Evolutionary conservation across 2,797 vertebrate genomes (phyloP), one percentile per base, ranked within the genome.

Genomic region (Morus bassanus): DNA sequence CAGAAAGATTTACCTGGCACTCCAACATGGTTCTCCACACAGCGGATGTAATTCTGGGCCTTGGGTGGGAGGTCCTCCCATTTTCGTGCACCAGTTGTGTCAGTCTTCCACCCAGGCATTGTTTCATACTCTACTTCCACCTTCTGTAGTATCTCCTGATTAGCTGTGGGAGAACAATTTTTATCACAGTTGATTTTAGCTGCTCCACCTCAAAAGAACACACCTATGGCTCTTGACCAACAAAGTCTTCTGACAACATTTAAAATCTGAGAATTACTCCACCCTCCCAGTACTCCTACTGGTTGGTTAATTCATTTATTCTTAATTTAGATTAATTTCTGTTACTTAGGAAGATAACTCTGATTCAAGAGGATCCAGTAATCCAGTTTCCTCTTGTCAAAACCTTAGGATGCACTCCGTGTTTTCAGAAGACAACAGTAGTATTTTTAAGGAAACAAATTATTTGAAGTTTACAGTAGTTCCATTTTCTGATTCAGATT

Each of bases 91-190:
- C 98, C 98, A 18, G 99, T 99, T n/a, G 99, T 99, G 96, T 99
- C 99, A 0, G 98, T 98, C 91, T 99, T 99, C 99, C 99, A 99
- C 50, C 99, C 99, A 7, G 99, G 99, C 97, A 99, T 99, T 2
- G 98, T 99, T 95, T 99, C 99, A 28, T 99, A 99, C 61, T 99
- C 99, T 53, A 99, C 99, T 96, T 99, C 99, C 33, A 99, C 99
- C 97, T 99, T 99, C 75, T 99, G 99, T 73, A 99, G 98, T 69
- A 99, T 98, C 86, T 99, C 99, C 98, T 99, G 98, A 98, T 99
- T 99, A 78, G 99, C 99, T 99, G 94, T 45, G 67, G 74, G 85
- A 79, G 41, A 89, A 64, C 8, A 85, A 50, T 39, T 84, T 91
- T 89, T 69, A 54, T 65, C 50, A 80, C n/a, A 43, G 45, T 28